These are phyloP conservation scores for Callopanchax toddi DNA, from an alignment of 2,113 vertebrate species.

Conservation along the genomic window DNA sequence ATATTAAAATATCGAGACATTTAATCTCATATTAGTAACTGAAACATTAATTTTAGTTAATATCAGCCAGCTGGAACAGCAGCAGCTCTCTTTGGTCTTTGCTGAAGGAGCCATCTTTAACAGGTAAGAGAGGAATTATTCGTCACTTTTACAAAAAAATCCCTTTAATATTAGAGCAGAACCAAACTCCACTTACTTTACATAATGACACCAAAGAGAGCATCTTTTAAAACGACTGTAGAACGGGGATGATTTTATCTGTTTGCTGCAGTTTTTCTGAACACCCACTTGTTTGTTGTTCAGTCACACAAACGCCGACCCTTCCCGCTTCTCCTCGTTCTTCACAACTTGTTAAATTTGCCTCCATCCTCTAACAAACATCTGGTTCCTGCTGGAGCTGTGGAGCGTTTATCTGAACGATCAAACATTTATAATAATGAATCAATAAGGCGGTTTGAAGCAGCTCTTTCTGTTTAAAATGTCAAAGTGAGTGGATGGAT, in stretches of 20 bases:
- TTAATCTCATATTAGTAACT: no score
- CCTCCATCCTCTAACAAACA: conserved; percentile 2
- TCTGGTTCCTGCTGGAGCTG: conserved; percentile 6
- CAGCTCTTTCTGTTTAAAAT: conserved; percentile 18
- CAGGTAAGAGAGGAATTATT: no score
- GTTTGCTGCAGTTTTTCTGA: neutral
- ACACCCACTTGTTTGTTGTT: conserved; percentile 2
- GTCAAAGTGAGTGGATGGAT: conserved; percentile 1
- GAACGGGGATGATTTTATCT: neutral
- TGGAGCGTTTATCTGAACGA: conserved; percentile 45
- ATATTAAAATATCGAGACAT: no score
- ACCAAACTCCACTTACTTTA: no score
- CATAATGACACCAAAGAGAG: neutral
- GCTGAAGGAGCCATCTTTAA: no score
- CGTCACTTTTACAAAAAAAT: no score
- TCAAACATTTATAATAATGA: conserved; percentile 50
- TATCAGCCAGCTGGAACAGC: no score
- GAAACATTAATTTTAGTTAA: no score
- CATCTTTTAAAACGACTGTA: neutral
- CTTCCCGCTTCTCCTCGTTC: neutral
- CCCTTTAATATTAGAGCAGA: no score
- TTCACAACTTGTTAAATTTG: neutral
- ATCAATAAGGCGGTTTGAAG: conserved; percentile 36
- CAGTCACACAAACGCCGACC: neutral
- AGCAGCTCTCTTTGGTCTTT: no score